Base-by-base conservation (phyloP, 2,797 vertebrate species). In the Hippocampus kuda region DNA sequence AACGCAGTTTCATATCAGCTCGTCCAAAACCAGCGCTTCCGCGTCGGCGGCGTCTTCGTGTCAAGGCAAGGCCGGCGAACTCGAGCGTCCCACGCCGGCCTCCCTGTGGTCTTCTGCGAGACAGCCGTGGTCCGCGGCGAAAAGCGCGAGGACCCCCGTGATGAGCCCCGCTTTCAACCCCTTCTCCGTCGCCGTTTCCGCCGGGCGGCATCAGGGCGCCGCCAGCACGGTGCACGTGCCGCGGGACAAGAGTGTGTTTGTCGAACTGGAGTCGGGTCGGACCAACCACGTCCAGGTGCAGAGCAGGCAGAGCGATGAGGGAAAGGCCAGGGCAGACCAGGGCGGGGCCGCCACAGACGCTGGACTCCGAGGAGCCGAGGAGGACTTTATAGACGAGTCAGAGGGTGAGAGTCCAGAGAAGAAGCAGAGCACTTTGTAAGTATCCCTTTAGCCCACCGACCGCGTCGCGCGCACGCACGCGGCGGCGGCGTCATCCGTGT, bases 371-470 rank as follows among this genome's bases (percentile, higher is more conserved):
- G 38, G 22, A 46, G 56, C 41, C 27, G 42, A 60, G 26, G 67
- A 68, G n/a, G 57, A 61, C 34, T 91, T 88, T 84, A 75, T 91
- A 85, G 88, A 88, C 70, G 82, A 91, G 77, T 86, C 89, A 89
- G 89, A 68, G 72, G 86, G 80, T 75, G 82, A 73, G 81, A 78
- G 82, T 71, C 84, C 79, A 88, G 88, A 83, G 81, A 90, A 82
- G 84, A 86, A 83, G 82, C 88, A 86, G 83, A 88, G 87, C 76
- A 82, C 81, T 68, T 87, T 91, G 90, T 93, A 90, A 93, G 92
- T 92, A 91, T 79, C 75, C 64, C 72, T 85, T 76, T 80, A 67
- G 77, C 75, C 73, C 18, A 6, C 30, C 30, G 2, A 30, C 30
- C 30, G n/a, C n/a, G n/a, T n/a, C n/a, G n/a, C n/a, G n/a, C n/a